phyloP scores from a whole-genome alignment of 1,140 invertebrate genomes.

The Drosophila lowei region DNA sequence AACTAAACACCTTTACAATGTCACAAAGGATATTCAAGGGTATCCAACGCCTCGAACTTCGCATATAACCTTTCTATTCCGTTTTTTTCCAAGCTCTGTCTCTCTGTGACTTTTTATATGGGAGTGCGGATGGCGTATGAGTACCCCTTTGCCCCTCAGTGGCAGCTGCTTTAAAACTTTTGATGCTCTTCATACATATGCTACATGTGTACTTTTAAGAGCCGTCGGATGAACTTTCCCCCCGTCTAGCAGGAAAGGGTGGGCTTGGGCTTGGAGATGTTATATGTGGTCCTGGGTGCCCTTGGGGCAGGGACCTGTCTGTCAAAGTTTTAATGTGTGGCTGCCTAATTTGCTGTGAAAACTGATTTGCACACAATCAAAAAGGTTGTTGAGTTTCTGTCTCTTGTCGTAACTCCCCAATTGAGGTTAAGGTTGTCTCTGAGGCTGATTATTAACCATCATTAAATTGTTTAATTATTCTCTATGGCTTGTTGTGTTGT shows the following conservation, averaged over 20 bases:
- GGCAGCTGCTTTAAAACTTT: conserved; percentile 65
- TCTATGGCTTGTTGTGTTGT: conserved; percentile 4
- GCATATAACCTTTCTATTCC: too few species aligned
- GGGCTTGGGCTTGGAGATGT: neutral
- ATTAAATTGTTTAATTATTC: conserved; percentile 51
- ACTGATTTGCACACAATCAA: conserved; percentile 73
- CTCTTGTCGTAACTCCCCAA: conserved; percentile 1
- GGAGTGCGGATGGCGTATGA: conserved; percentile 1
- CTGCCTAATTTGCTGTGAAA: conserved; percentile 80
- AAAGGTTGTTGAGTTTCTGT: conserved; percentile 29
- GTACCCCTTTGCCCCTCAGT: conserved; percentile 21
- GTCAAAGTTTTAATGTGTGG: conserved; percentile 72
- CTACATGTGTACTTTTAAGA: conserved; percentile 59
- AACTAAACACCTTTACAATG: too few species aligned
- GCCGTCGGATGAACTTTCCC: conserved; percentile 54
- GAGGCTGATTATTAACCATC: conserved; percentile 48
- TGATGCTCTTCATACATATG: conserved; percentile 47
- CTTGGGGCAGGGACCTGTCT: conserved; percentile 41
- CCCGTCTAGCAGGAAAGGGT: conserved; percentile 15
- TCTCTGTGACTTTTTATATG: conserved; percentile 65
- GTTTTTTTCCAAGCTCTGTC: conserved; percentile 17
- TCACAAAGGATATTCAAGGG: too few species aligned
- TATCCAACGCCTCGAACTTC: too few species aligned
- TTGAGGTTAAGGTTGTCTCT: conserved; percentile 36
- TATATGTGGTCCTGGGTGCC: conserved; percentile 23